Percentiles rank a stretch among this genome's conserved stretches.
phyloP scores from a whole-genome alignment of 2,888 invertebrate genomes.

The Macrostomum cliftonense region DNA sequence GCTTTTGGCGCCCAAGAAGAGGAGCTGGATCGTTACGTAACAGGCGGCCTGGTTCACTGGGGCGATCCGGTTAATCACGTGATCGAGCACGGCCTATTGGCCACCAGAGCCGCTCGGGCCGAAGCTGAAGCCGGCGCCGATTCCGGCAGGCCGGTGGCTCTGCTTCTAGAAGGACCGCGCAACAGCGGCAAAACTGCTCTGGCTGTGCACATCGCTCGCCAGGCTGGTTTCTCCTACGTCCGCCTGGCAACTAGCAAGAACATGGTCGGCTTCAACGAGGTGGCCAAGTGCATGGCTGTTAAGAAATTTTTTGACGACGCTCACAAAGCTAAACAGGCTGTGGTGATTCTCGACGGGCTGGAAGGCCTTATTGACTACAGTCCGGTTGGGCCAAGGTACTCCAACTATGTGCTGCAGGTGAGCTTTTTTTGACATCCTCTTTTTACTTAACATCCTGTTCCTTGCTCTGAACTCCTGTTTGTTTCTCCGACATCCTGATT shows the following conservation, averaged over 20 bases:
- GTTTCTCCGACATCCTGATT: no score
- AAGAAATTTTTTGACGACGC: slow-evolving; percentile 84
- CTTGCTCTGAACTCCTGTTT: no score
- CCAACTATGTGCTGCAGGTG: slow-evolving; percentile 72
- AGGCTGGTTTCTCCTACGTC: slow-evolving; percentile 91
- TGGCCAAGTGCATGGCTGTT: slow-evolving; percentile 78
- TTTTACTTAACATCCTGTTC: no score
- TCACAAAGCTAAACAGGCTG: slow-evolving; percentile 81
- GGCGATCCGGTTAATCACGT: slow-evolving; percentile 66
- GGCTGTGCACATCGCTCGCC: slow-evolving; percentile 79
- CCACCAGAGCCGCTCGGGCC: slow-evolving; percentile 48
- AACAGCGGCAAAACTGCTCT: slow-evolving; percentile 74
- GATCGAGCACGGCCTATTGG: slow-evolving; percentile 70
- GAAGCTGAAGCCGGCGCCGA: slow-evolving; percentile 4
- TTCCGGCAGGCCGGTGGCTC: slow-evolving; percentile 48
- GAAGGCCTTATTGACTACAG: slow-evolving; percentile 55
- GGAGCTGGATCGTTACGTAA: slow-evolving; percentile 62
- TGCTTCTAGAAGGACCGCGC: slow-evolving; percentile 57
- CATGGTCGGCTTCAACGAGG: slow-evolving; percentile 65
- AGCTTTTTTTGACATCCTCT: no score
- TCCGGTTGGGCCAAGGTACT: slow-evolving; percentile 60
- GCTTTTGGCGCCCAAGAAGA: slow-evolving; percentile 86
- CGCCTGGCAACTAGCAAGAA: slow-evolving; percentile 47
- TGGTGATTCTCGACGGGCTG: slow-evolving; percentile 90
- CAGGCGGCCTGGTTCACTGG: slow-evolving; percentile 77